A percentile compares a stretch with the other conserved stretches of the same genome.
These are phyloP conservation scores for Drosophila truncata DNA, from an alignment of 1,140 invertebrate genomes.

Conservation along the genomic window DNA sequence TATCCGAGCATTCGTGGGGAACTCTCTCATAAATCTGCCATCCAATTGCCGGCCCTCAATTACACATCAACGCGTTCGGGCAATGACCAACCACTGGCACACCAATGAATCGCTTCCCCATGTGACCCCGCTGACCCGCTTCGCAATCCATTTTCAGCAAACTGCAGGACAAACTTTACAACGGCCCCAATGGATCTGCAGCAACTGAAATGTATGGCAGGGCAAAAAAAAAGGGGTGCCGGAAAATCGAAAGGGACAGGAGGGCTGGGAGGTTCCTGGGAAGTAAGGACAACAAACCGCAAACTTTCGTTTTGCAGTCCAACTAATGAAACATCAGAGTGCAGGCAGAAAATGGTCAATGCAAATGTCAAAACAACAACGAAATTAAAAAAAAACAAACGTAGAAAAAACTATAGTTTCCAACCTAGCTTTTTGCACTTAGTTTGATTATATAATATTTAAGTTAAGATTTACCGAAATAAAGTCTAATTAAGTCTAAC, in stretches of 20 bases:
- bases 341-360: slow-evolving; percentile 14
- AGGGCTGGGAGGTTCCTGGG: not conserved
- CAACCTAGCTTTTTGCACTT: not conserved
- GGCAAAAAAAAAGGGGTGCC: slow-evolving; percentile 8
- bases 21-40: slow-evolving; percentile 25
- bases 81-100: slow-evolving; percentile 34
- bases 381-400: not conserved
- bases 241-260: not conserved
- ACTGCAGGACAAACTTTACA: slow-evolving; percentile 56
- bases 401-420: not conserved
- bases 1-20: not conserved
- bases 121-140: slow-evolving; percentile 17
- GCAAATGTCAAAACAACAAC: slow-evolving; percentile 45
- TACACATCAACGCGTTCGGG: slow-evolving; percentile 58
- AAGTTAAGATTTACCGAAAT: not conserved
- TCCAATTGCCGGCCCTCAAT: slow-evolving; percentile 38
- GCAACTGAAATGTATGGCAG: slow-evolving; percentile 38
- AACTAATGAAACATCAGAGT: slow-evolving; percentile 61
- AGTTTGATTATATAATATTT: not conserved
- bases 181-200: slow-evolving; percentile 36
- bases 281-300: slow-evolving; percentile 39
- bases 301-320: slow-evolving; percentile 46
- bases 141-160: slow-evolving; percentile 41
- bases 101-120: slow-evolving; percentile 15
- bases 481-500: no score